Evolutionary conservation across 2,888 invertebrate genomes (phyloP), one percentile per base, ranked within the genome.

Genomic region (Chrysolina oricalcia): DNA sequence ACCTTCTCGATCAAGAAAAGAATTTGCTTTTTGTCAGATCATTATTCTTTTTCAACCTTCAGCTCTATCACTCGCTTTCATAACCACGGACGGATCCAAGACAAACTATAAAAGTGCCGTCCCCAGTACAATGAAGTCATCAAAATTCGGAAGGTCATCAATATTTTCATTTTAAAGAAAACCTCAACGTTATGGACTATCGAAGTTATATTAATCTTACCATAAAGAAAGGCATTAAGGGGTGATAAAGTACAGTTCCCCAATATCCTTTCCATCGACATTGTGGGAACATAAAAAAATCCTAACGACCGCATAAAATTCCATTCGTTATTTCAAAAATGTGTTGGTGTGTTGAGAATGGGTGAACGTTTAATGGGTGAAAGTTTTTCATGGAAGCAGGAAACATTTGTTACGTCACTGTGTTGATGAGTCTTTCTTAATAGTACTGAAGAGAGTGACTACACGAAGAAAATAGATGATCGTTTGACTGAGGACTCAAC

Each of bases 131-230:
- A 68, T 74, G 43, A 68, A 75, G 75, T 72, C 75, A 75, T 75
- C 72, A 62, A 67, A 72, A 68, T 50, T 15, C 43, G 46, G 13
- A 70, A 23, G 63, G 66, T 72, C 72, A 75, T 75, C 72, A 75
- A 75, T 76, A 76, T 73, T 73, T 41, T 70, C 67, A 70, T 50
- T 75, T 76, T 63, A 73, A 76, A 76, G 73, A 70, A 76, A 76
- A 73, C 73, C 68, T 64, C 67, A 48, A 67, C 66, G 43, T 73
- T 70, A 76, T 66, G 63, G 70, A 62, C 76, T 59, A 70, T 76
- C 62, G 73, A 73, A 73, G 67, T 76, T 41, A 73, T 76, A 73
- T 76, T 66, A 76, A 76, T 73, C 73, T 73, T 73, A 70, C 70
- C 53, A 67, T 76, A 76, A 76, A 76, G 75, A 59, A 69, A 66